Base-by-base conservation (phyloP, 2,888 invertebrate genomes). In the Dryobotodes eremita region DNA sequence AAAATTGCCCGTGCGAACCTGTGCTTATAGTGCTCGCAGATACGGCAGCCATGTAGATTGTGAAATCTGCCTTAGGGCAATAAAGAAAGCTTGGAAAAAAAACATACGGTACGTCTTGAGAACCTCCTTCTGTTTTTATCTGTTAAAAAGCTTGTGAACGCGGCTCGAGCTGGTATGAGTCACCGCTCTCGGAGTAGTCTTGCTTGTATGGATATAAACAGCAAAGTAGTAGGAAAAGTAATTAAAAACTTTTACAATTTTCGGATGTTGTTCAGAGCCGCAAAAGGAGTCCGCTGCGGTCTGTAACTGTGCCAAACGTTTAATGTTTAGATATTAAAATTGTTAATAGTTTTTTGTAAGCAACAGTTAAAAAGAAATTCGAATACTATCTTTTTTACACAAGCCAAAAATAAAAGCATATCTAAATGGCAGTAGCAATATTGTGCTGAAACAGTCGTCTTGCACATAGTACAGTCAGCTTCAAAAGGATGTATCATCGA, bases 241-340 rank as follows among this genome's bases (percentile, higher is more conserved):
- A 77, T n/a, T n/a, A 15, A 10, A 31, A 73, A 74, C 31, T 36
- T 78, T 68, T 31, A 53, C 3, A 46, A 11, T 53, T 42, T 79
- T 36, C 53, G n/a, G 61, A 79, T 78, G 15, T 57, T 20, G 17
- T 17, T 7, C 6, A 61, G n/a, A 36, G 42, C 31, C 20, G 15
- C 15, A 31, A n/a, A n/a, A 15, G 42, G 10, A 26, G 0, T 15
- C 20, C 20, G 31, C 46, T 26, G 55, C 17, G 23, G 48, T 77
- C 13, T 26, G 10, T 42, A 42, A 50, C 36, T 42, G 15, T 17
- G n/a, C 53, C 46, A 70, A 70, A 53, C 2, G 46, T 78, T 17
- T 11, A 17, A 78, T 23, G 23, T 71, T n/a, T 36, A 20, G 8
- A 26, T 46, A 53, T 1, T 78, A n/a, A 68, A 59, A 59, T 11